Percentiles rank a stretch among this genome's conserved stretches.
Evolutionary conservation across 2,113 vertebrate species (phyloP).

Genomic region (Chascanopsetta lugubris): DNA sequence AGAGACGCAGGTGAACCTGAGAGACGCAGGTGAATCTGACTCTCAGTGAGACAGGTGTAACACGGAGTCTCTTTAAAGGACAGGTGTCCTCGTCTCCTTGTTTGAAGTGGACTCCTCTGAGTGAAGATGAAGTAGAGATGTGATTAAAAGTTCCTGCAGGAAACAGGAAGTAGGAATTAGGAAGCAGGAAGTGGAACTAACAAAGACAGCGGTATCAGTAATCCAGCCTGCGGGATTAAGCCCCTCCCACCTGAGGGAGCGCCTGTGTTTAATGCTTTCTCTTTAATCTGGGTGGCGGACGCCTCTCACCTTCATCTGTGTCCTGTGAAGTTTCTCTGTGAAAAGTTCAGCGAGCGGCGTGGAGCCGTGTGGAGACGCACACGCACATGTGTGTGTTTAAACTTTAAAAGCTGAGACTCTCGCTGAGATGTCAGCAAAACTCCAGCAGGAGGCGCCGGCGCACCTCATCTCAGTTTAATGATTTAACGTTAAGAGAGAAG

Average conservation of each 20-base stretch:
- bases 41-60: too few relatives aligned
- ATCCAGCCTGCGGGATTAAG: conserved; percentile 60
- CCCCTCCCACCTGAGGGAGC: conserved; percentile 50
- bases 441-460: conserved; percentile 13
- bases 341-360: conserved; percentile 60
- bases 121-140: not conserved
- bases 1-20: too few relatives aligned
- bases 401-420: conserved; percentile 61
- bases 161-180: conserved; percentile 3
- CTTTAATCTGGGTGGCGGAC: conserved; percentile 73
- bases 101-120: conserved; percentile 23
- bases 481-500: conserved; percentile 41
- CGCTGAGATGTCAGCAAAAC: conserved; percentile 52
- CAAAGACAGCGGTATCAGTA: conserved; percentile 49
- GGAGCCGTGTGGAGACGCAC: too few relatives aligned
- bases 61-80: conserved; percentile 25
- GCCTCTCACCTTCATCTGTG: conserved; percentile 70
- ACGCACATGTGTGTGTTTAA: conserved; percentile 57
- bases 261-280: conserved; percentile 64
- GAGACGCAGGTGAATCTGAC: too few relatives aligned
- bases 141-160: conserved; percentile 64
- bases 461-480: conserved; percentile 55
- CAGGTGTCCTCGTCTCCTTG: conserved; percentile 41
- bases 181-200: conserved; percentile 31
- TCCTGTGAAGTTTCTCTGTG: conserved; percentile 57